Percentiles rank a stretch among this genome's conserved stretches.
Evolutionary conservation across 1,140 invertebrate species (phyloP).

Genomic region (Trichogramma pretiosum): DNA sequence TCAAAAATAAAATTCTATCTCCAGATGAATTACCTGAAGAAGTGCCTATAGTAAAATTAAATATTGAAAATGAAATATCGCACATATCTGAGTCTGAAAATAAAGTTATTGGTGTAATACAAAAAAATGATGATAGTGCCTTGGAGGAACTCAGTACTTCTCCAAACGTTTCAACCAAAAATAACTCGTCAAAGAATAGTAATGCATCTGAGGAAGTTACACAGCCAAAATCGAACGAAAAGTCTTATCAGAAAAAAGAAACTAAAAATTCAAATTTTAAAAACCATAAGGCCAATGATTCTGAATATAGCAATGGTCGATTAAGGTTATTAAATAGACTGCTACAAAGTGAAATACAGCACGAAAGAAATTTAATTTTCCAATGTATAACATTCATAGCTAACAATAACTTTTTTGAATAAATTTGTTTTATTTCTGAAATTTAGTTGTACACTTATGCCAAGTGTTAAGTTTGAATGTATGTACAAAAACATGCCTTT

Average conservation of each 20-base stretch:
- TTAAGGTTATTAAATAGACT: slow-evolving; percentile 33
- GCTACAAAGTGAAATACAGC: slow-evolving; percentile 37
- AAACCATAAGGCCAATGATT: slow-evolving; percentile 5
- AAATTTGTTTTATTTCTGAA: too few species aligned
- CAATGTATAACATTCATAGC: slow-evolving; percentile 66
- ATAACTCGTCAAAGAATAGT: too few species aligned
- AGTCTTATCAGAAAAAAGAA: slow-evolving; percentile 5
- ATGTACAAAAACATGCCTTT: too few species aligned
- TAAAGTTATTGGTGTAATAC: too few species aligned
- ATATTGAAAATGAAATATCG: slow-evolving; percentile 10
- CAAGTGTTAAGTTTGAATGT: too few species aligned
- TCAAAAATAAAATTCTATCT: slow-evolving; percentile 15
- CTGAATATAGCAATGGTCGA: slow-evolving; percentile 15
- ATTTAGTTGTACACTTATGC: too few species aligned
- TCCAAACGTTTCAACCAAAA: too few species aligned
- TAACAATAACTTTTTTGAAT: slow-evolving; percentile 60
- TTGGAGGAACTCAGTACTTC: too few species aligned
- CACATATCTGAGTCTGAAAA: not conserved
- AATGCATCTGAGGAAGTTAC: too few species aligned
- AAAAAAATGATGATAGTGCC: too few species aligned
- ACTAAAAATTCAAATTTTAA: not conserved
- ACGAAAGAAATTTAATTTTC: slow-evolving; percentile 65
- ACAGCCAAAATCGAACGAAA: not conserved
- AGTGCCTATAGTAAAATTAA: slow-evolving; percentile 31
- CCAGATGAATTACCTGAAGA: slow-evolving; percentile 35